Evolutionary conservation across 2,113 vertebrate species (phyloP), one percentile per base, ranked within the genome.

Genomic region (Polyodon spathula): DNA sequence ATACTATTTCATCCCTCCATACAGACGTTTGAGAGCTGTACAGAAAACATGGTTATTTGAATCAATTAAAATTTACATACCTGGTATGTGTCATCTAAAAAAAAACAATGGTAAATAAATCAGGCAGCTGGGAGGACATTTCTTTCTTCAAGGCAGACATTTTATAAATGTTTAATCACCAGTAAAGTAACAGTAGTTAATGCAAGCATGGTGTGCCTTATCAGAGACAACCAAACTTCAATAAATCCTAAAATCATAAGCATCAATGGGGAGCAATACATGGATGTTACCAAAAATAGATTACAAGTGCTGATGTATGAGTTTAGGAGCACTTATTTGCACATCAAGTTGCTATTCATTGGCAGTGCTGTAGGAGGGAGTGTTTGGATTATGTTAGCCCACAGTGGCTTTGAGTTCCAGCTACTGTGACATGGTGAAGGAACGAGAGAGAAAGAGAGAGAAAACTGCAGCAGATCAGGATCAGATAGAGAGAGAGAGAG

Each of bases 401-500:
- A 63, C 63, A 51, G 64, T 56, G 74, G 70, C 80, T 82, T 76
- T 75, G 79, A 81, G 78, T 82, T 78, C 75, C 76, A 81, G 79
- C 73, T 75, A 80, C 76, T 83, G 73, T 84, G 78, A 82, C 76
- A 81, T 75, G 67, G 70, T 63, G 62, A 65, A 78, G 72, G 71
- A 65, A 51, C 61, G 66, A 66, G 71, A 58, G 73, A 52, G 70
- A 63, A 64, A 63, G 73, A 70, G 71, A 73, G 69, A 75, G 64
- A 72, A 62, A 69, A 50, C 68, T 70, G 73, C 69, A 68, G 70
- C 74, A 74, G 72, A 76, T 71, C 67, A 71, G 73, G 81, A 84
- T 82, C 80, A 78, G 76, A 81, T 81, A 76, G 79, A 75, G 77
- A 79, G 74, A 81, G 68, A 79, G 72, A 81, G 73, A 76, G 62